Base-by-base conservation (phyloP, 2,113 vertebrate genomes). In the Amblyornis subalaris region DNA sequence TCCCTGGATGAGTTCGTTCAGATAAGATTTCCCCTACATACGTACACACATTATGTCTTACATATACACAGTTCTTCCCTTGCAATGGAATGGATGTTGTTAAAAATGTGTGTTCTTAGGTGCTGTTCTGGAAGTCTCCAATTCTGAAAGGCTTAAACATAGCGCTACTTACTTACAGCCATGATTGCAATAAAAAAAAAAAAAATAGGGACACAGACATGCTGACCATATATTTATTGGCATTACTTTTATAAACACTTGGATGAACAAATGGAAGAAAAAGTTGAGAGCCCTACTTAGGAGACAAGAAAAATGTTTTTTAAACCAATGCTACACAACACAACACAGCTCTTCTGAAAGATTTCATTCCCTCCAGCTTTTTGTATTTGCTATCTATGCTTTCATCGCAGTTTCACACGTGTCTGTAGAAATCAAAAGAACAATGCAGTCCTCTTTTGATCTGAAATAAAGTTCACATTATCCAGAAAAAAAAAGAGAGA, bases 141-240 rank as follows among this genome's bases (percentile, higher is more conserved):
- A 8, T 6, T 23, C 65, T 81, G 36, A 47, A 48, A 38, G 20
- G 36, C 29, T 92, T 73, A 54, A 77, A 45, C 38, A 85, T 16
- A 61, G 50, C 15, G 36, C 31, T 61, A 54, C 45, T 79, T 47
- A 88, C 4, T 79, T 47, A 88, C 4, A 75, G 64, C 25, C 12
- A 33, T 3, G 7, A 72, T 0, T 36, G 38, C 16, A 60, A 31
- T 36, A 19, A 12, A 38, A 47, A 69, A 64, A 62, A 57, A 35
- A 15, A 21, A 38, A n/a, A 24, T 0, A 7, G 6, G 5, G 9
- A 4, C 0, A 13, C 11, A 7, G 9, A 19, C 38, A 61, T 5
- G 6, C 36, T n/a, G 24, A 24, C 12, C 38, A 38, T 11, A 40
- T 31, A 53, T 44, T 61, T 86, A 23, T 25, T 66, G 0, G 13